Evolutionary conservation across 2,113 vertebrate genomes (phyloP).

Genomic region (Tylochromis polylepis): DNA sequence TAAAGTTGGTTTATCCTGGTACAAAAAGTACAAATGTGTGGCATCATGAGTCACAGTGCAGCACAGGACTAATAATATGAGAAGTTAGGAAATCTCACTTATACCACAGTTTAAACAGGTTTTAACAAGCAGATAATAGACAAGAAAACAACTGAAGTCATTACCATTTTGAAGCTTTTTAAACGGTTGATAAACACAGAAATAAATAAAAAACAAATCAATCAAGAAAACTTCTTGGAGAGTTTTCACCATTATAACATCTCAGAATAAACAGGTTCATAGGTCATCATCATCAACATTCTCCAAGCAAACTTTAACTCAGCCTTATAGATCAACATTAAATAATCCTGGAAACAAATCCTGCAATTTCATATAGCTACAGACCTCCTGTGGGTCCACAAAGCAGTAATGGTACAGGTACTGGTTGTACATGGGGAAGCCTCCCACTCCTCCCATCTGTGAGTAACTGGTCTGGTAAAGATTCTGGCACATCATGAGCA

Average conservation of each 20-base stretch:
- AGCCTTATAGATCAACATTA: not conserved
- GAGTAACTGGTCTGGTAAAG: constrained; percentile 71
- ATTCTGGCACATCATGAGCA: constrained; percentile 81
- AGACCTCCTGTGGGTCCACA: constrained; percentile 89
- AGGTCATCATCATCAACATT: not conserved
- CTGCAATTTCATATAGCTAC: not conserved
- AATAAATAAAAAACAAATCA: not conserved
- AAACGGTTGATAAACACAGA: not conserved
- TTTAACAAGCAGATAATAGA: not conserved
- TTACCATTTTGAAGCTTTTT: not conserved
- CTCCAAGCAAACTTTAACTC: not conserved
- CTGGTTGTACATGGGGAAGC: constrained; percentile 78
- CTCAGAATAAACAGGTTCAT: not conserved
- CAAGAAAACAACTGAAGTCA: not conserved
- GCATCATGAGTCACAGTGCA: not conserved
- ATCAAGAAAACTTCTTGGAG: not conserved
- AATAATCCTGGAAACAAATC: not conserved
- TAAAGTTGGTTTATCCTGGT: not conserved
- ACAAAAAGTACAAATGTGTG: not conserved
- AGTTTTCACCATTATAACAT: not conserved
- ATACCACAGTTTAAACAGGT: not conserved
- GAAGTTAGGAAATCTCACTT: not conserved
- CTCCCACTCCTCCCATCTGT: constrained; percentile 62
- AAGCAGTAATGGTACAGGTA: constrained; percentile 92
- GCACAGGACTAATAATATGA: not conserved